Conservation (phyloP, 1,140 invertebrate species). For the Rhopalosiphum padi region DNA sequence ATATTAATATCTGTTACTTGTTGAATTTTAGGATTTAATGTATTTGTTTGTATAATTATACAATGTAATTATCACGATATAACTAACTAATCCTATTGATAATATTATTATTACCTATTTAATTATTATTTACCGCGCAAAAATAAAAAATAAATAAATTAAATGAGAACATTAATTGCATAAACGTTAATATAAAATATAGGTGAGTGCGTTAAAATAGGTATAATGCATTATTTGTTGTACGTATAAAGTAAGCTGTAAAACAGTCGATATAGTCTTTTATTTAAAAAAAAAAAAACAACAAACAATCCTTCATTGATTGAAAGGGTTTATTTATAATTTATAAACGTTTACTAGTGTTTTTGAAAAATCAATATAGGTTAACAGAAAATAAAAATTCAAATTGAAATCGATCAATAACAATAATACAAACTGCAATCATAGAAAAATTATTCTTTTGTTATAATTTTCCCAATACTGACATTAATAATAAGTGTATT, state of each 20-base stretch:
- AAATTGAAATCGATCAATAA: neutral
- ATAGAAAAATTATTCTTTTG: neutral
- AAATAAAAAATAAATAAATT: neutral
- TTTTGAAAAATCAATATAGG: neutral
- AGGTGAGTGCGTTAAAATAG: neutral
- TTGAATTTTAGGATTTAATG: neutral
- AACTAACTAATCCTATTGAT: neutral
- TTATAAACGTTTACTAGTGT: neutral
- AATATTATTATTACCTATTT: neutral
- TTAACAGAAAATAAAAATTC: neutral
- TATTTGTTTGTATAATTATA: neutral
- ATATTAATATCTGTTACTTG: neutral
- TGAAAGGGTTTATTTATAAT: neutral
- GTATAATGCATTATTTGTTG: neutral
- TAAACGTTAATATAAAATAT: neutral
- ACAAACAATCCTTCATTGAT: neutral
- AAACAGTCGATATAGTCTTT: neutral
- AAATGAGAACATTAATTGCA: neutral
- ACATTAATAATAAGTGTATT: neutral
- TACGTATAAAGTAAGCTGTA: neutral
- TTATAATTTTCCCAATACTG: neutral
- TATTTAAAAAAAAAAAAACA: neutral
- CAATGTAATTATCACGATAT: neutral
- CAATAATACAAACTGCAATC: neutral
- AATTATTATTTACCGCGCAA: neutral